Conservation (phyloP, 2,797 vertebrate species). For the Coregonus suidteri region DNA sequence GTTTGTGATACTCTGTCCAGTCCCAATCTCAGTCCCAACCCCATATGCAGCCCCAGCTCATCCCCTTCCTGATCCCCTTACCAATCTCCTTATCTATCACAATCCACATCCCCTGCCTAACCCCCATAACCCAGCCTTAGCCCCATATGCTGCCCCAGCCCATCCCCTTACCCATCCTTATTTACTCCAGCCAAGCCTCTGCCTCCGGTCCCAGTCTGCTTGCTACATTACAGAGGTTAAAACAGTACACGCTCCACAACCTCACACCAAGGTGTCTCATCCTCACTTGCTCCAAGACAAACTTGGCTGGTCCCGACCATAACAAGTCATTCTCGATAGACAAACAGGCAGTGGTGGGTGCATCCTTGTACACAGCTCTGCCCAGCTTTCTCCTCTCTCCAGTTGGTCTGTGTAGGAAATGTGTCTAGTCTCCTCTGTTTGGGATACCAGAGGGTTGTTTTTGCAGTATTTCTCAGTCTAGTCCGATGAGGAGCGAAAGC, state of each 20-base stretch:
- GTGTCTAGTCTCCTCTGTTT: not conserved
- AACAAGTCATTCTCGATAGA: conserved; percentile 40
- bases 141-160: conserved; percentile 5
- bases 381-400: not conserved
- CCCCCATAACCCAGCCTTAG: not conserved
- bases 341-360: conserved; percentile 23
- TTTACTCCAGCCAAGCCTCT: not conserved
- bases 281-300: conserved; percentile 45
- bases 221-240: conserved; percentile 18
- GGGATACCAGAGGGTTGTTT: conserved; percentile 13
- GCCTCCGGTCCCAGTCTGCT: not conserved
- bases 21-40: too few species aligned
- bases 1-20: too few species aligned
- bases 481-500: not conserved
- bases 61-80: too few species aligned
- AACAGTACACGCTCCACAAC: conserved; percentile 33
- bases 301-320: conserved; percentile 43
- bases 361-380: conserved; percentile 25
- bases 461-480: conserved; percentile 1
- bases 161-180: not conserved
- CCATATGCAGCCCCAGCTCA: too few species aligned
- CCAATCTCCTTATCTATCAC: not conserved
- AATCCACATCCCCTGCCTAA: not conserved
- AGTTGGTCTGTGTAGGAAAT: not conserved
- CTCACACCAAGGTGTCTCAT: conserved; percentile 62